Evolutionary conservation across 2,797 vertebrate genomes (phyloP).

Genomic region (Sternotherus odoratus): DNA sequence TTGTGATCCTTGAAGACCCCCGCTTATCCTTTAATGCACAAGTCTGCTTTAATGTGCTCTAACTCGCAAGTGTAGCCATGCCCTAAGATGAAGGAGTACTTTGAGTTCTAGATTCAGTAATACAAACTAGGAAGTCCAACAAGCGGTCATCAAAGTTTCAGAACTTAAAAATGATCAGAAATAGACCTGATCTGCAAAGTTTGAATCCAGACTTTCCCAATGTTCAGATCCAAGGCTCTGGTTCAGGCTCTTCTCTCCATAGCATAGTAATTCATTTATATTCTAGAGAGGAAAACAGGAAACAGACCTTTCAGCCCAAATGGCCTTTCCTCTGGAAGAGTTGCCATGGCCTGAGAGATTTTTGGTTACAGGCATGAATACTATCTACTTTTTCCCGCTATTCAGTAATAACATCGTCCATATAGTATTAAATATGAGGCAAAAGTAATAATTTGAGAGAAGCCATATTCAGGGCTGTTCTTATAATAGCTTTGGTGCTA

Average conservation of each 20-base stretch:
- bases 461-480: background rate
- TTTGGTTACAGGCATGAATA: constrained; percentile 12
- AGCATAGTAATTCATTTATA: constrained; percentile 2
- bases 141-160: background rate
- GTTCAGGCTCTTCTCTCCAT: constrained; percentile 6
- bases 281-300: constrained; percentile 53
- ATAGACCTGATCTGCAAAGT: background rate
- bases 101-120: background rate
- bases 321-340: constrained; percentile 63
- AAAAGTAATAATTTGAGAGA: background rate
- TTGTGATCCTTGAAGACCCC: no score
- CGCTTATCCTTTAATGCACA: no score
- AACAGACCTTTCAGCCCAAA: background rate
- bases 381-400: constrained; percentile 12
- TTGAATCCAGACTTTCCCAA: constrained; percentile 18
- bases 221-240: constrained; percentile 39
- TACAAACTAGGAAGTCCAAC: background rate
- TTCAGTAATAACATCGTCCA: rapidly evolving
- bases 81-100: background rate
- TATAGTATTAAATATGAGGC: background rate
- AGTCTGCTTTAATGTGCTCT: no score
- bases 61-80: no score
- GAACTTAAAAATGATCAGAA: background rate
- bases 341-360: background rate
- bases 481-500: background rate